These are phyloP conservation scores for Ephialtes manifestator DNA, from an alignment of 2,888 invertebrate genomes.

Conservation along the genomic window DNA sequence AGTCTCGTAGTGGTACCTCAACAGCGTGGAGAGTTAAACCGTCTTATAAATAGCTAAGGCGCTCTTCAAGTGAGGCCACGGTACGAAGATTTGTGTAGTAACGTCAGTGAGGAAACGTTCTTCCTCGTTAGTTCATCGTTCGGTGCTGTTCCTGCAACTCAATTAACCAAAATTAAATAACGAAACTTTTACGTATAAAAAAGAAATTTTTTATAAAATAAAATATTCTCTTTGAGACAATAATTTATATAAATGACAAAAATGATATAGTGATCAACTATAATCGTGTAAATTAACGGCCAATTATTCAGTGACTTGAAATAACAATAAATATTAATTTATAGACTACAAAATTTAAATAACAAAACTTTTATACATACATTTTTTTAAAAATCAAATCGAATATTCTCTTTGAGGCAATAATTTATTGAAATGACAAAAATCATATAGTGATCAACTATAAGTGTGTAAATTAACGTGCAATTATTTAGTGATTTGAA, in stretches of 20 bases:
- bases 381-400: neutral
- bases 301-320: no score
- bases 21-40: slow-evolving; percentile 47
- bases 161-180: slow-evolving; percentile 41
- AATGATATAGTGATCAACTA: neutral
- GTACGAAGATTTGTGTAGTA: slow-evolving; percentile 56
- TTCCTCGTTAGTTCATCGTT: slow-evolving; percentile 63
- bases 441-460: neutral
- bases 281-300: neutral
- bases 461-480: neutral
- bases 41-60: slow-evolving; percentile 66
- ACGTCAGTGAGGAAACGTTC: slow-evolving; percentile 71
- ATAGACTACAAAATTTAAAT: no score
- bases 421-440: neutral
- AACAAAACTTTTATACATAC: neutral
- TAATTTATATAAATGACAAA: neutral
- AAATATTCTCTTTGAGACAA: neutral
- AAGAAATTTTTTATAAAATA: neutral
- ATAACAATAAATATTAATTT: no score
- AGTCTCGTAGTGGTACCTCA: slow-evolving; percentile 6
- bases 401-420: neutral
- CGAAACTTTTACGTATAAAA: neutral
- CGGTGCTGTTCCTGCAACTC: slow-evolving; percentile 50
- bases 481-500: no score
- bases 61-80: slow-evolving; percentile 56